These are phyloP conservation scores for Teinopalpus imperialis DNA, from an alignment of 2,888 invertebrate species.

Conservation along the genomic window DNA sequence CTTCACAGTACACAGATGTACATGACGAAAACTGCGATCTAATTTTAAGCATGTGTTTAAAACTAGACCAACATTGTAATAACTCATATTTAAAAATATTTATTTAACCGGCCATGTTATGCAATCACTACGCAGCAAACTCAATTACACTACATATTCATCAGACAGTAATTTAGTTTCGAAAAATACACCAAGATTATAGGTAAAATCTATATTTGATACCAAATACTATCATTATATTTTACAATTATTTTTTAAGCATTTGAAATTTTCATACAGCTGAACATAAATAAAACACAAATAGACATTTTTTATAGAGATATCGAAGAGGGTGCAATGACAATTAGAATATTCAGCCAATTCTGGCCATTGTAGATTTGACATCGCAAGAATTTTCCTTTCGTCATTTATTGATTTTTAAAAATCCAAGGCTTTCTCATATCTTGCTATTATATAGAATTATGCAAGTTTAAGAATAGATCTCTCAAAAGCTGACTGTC, in stretches of 20 bases:
- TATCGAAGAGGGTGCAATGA: neutral
- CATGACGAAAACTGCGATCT: slow-evolving; percentile 46
- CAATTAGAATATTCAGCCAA: slow-evolving; percentile 6
- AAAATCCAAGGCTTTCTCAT: too few species aligned
- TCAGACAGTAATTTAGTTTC: neutral
- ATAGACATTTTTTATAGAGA: neutral
- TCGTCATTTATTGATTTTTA: too few species aligned
- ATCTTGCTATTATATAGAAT: too few species aligned
- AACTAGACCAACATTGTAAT: slow-evolving; percentile 49
- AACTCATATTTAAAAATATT: slow-evolving; percentile 60
- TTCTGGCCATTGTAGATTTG: slow-evolving; percentile 5
- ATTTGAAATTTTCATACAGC: neutral
- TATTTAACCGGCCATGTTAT: slow-evolving; percentile 51
- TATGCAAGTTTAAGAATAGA: too few species aligned
- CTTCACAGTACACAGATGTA: slow-evolving; percentile 43
- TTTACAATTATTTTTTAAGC: neutral
- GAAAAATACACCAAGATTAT: neutral
- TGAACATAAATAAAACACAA: neutral
- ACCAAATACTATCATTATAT: slow-evolving; percentile 1
- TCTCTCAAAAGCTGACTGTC: too few species aligned
- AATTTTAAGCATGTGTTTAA: slow-evolving; percentile 53
- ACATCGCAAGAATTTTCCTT: neutral
- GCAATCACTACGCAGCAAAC: slow-evolving; percentile 45
- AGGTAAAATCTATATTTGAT: neutral
- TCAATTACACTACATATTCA: neutral